Conservation (phyloP, 2,113 vertebrate genomes). For the Pelecanoides urinatrix region DNA sequence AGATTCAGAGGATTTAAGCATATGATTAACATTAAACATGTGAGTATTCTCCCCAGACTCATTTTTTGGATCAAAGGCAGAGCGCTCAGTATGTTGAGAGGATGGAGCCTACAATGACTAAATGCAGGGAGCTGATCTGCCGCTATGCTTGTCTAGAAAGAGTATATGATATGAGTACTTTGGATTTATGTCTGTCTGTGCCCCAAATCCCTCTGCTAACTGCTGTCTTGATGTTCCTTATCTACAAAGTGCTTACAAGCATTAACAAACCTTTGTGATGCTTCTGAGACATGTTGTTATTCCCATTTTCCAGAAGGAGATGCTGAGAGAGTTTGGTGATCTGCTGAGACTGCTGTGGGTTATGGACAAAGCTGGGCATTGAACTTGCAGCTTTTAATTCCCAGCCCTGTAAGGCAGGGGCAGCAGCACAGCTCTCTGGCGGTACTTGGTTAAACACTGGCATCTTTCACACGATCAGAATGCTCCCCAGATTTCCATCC, state of each 20-base stretch:
- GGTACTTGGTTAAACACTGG: not conserved
- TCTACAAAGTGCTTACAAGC: slow-evolving; percentile 32
- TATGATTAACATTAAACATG: slow-evolving; percentile 46
- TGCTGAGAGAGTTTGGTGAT: not conserved
- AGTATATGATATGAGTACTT: not conserved
- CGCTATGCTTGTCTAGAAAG: not conserved
- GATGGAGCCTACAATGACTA: slow-evolving; percentile 14
- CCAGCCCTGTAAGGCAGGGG: not conserved
- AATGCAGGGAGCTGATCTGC: slow-evolving; percentile 19
- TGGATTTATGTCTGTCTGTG: slow-evolving; percentile 23
- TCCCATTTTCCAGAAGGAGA: not conserved
- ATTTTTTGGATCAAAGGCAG: slow-evolving; percentile 50
- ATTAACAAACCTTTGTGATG: not conserved
- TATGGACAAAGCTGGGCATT: not conserved
- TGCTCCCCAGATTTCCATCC: not conserved
- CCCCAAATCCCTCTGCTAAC: slow-evolving; percentile 35
- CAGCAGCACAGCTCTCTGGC: not conserved
- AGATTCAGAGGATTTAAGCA: slow-evolving; percentile 34
- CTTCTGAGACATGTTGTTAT: not conserved
- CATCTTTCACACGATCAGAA: not conserved
- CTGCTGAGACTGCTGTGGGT: not conserved
- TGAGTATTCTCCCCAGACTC: not conserved
- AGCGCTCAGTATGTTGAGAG: not conserved
- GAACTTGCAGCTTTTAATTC: not conserved
- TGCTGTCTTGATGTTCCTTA: slow-evolving; percentile 41